Base-by-base conservation (phyloP, 2,113 vertebrate species). In the Beaufortia kweichowensis region DNA sequence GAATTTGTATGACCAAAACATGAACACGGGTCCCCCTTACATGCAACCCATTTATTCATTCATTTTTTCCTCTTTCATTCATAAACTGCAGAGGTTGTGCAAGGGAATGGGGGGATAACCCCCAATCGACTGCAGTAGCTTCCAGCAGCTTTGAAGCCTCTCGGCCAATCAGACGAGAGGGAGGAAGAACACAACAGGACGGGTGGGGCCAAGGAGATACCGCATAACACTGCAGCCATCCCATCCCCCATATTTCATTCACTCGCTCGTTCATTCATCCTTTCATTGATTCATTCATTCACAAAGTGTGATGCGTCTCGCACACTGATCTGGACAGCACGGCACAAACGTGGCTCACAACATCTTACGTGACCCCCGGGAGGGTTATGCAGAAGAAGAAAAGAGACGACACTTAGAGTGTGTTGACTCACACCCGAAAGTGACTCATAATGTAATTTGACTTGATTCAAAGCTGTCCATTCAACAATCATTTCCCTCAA, bases 81-180 rank as follows among this genome's bases (percentile, higher is more conserved):
- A 82, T 65, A 75, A 79, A 75, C 35, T 55, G 48, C 35, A 59
- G 29, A 15, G 50, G 29, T 46, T 77, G 55, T 61, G 41, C 23
- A 6, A 14, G 21, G 21, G n/a, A 15, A 56, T 15, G 39, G 39
- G 55, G 46, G 63, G 64, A 56, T 28, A 70, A 74, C 46, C 67
- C 62, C 68, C 55, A 68, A 28, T 50, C 64, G 46, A 80, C 63
- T 69, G 74, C 67, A 55, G 29, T 46, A 59, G 21, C 29, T 56
- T 70, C 67, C 50, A 70, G 67, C 29, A 72, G 69, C 57, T 61
- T 23, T 68, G 26, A 84, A 77, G 68, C 79, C 68, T 59, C 81
- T 70, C 80, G 86, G 76, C 84, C 87, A 90, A 90, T 89, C 75
- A 21, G 61, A 72, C 59, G 9, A 61, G 77, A 73, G 46, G 82